A percentile compares a stretch with the other conserved stretches of the same genome.
Conservation (phyloP, 2,888 invertebrate species). For the Panorpa germanica region DNA sequence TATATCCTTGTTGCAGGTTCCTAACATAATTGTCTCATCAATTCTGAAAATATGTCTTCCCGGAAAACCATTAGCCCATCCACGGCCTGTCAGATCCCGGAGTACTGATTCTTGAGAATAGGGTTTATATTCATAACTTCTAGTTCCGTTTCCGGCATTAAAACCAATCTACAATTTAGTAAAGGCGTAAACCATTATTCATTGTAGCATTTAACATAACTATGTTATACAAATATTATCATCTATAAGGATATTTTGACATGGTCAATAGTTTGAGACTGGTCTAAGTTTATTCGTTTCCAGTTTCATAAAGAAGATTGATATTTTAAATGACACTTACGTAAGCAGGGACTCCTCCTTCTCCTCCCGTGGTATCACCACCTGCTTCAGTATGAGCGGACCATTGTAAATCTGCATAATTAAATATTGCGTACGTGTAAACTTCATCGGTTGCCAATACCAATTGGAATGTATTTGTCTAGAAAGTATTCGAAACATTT, state of each 20-base stretch:
- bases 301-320: slow-evolving; percentile 8
- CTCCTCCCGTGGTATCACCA: slow-evolving; percentile 70
- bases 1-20: slow-evolving; percentile 82
- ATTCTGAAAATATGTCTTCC: slow-evolving; percentile 90
- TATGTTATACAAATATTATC: too few relatives aligned
- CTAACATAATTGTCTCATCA: slow-evolving; percentile 84
- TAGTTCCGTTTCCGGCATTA: slow-evolving; percentile 89
- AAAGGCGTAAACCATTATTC: too few relatives aligned
- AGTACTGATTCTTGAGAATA: slow-evolving; percentile 77
- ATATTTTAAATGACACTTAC: slow-evolving; percentile 31
- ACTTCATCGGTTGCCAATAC: slow-evolving; percentile 85
- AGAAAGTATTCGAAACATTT: slow-evolving; percentile 16
- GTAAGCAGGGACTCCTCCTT: slow-evolving; percentile 72
- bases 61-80: slow-evolving; percentile 72
- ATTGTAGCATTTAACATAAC: too few relatives aligned
- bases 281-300: not conserved
- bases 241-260: too few relatives aligned
- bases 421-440: slow-evolving; percentile 86
- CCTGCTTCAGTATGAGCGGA: slow-evolving; percentile 81
- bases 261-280: too few relatives aligned
- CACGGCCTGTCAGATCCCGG: slow-evolving; percentile 64
- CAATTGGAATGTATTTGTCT: slow-evolving; percentile 94
- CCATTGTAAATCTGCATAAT: slow-evolving; percentile 84
- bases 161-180: slow-evolving; percentile 61
- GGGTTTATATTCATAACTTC: slow-evolving; percentile 71